These are phyloP conservation scores for Archocentrus centrarchus DNA, from an alignment of 2,113 vertebrate species.

Conservation along the genomic window DNA sequence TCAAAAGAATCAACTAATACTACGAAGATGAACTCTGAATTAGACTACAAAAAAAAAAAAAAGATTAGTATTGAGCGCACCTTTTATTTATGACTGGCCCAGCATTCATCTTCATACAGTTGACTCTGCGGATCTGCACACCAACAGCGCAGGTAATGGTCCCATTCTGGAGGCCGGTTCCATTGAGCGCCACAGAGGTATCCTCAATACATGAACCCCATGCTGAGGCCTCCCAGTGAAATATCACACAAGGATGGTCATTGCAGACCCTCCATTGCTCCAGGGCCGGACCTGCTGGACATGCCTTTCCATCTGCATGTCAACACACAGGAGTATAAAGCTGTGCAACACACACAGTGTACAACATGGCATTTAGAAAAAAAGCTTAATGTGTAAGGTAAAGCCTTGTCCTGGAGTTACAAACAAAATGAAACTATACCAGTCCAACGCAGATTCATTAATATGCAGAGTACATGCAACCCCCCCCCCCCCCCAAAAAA, in stretches of 20 bases:
- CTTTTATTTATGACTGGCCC: conserved; percentile 90
- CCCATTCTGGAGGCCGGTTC: conserved; percentile 73
- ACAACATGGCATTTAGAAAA: neutral
- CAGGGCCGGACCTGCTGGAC: conserved; percentile 85
- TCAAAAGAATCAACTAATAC: neutral
- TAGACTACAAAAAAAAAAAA: neutral
- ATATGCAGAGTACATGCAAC: neutral
- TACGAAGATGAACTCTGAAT: neutral
- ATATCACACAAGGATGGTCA: conserved; percentile 85
- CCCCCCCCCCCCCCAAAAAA: too few relatives aligned
- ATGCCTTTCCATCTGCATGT: conserved; percentile 85
- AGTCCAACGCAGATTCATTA: neutral
- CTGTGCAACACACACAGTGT: neutral
- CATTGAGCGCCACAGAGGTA: conserved; percentile 73
- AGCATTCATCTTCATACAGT: conserved; percentile 85
- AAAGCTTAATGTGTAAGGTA: neutral
- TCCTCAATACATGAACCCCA: conserved; percentile 90
- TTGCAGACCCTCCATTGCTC: conserved; percentile 91
- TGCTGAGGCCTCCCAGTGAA: conserved; percentile 89
- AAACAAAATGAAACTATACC: neutral
- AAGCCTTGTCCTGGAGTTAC: neutral
- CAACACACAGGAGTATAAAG: neutral
- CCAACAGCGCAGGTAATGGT: conserved; percentile 85
- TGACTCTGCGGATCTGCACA: conserved; percentile 87
- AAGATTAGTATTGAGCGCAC: conserved; percentile 70